These are phyloP conservation scores for Herpetotheres cachinnans DNA, from an alignment of 2,113 vertebrate species.

Conservation along the genomic window DNA sequence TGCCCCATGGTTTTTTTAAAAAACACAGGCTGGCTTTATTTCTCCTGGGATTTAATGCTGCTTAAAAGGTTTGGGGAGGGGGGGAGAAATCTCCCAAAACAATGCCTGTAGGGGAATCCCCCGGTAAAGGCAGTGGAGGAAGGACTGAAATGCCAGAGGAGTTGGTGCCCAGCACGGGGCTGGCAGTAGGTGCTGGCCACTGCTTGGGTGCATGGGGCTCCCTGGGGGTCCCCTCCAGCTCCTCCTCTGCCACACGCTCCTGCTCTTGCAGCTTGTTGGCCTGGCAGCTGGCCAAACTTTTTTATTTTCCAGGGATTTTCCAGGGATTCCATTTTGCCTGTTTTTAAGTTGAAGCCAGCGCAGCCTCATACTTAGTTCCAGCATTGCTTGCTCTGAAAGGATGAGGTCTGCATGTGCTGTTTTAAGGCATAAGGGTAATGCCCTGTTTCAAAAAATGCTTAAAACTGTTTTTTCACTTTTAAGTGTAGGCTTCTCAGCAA, in stretches of 20 bases:
- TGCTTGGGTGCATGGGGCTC: neutral
- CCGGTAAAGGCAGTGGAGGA: accelerated
- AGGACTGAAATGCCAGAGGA: neutral
- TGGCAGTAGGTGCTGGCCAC: accelerated
- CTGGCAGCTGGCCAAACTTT: neutral
- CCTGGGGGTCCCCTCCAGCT: neutral
- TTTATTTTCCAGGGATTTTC: neutral
- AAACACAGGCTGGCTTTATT: neutral
- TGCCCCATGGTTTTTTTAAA: neutral
- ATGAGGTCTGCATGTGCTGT: neutral
- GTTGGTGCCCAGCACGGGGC: neutral
- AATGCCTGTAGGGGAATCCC: neutral
- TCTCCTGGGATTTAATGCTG: neutral
- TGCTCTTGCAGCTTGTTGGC: neutral
- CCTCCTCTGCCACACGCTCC: neutral
- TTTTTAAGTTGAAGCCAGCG: neutral
- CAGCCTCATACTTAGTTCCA: neutral
- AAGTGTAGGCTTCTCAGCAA: neutral
- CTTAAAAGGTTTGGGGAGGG: neutral
- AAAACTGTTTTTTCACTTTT: neutral
- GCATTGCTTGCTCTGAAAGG: neutral
- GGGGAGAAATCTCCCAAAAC: neutral
- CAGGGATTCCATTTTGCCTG: neutral
- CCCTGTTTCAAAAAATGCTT: neutral
- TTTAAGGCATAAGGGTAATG: neutral